Percentiles rank a stretch among this genome's conserved stretches.
Evolutionary conservation across 1,140 invertebrate genomes (phyloP).

Genomic region (Carposina sasakii): DNA sequence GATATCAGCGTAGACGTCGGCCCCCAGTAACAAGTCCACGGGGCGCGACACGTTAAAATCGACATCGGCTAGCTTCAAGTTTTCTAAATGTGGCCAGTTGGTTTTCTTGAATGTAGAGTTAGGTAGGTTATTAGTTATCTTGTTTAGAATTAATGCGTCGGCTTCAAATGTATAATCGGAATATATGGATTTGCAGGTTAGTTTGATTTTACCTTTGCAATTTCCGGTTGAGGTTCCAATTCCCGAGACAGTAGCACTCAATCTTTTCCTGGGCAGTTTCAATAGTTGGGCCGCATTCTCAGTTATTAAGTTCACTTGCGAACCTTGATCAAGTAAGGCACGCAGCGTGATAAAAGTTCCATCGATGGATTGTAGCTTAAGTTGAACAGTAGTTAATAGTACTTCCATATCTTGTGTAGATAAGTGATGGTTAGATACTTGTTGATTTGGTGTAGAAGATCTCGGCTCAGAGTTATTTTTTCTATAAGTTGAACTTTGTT

Average conservation of each 20-base stretch:
- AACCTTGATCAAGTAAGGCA: slow-evolving; percentile 23
- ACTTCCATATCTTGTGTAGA: background rate
- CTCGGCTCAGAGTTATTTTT: background rate
- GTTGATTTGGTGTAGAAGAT: background rate
- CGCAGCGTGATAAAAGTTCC: slow-evolving; percentile 17
- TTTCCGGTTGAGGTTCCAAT: slow-evolving; percentile 10
- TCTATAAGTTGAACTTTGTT: too few relatives aligned
- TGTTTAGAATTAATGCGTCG: slow-evolving; percentile 18
- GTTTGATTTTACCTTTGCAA: slow-evolving; percentile 14
- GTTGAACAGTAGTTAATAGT: slow-evolving; percentile 2
- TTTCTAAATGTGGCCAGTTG: slow-evolving; percentile 8
- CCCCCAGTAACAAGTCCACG: slow-evolving; percentile 23
- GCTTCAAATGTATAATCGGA: slow-evolving; percentile 14
- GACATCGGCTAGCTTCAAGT: slow-evolving; percentile 10
- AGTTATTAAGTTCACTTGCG: slow-evolving; percentile 19
- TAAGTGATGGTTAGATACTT: background rate
- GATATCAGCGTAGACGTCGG: slow-evolving; percentile 22
- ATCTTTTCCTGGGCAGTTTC: slow-evolving; percentile 13
- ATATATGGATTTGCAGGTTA: slow-evolving; percentile 19
- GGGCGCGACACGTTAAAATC: slow-evolving; percentile 7
- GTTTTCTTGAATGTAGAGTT: background rate
- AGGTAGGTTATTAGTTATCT: slow-evolving; percentile 16
- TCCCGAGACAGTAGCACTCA: slow-evolving; percentile 14
- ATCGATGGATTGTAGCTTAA: slow-evolving; percentile 7
- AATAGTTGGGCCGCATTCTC: slow-evolving; percentile 24